Percentiles rank a stretch among this genome's conserved stretches.
Evolutionary conservation across 2,113 vertebrate genomes (phyloP).

Genomic region (Pomatostomus ruficeps): DNA sequence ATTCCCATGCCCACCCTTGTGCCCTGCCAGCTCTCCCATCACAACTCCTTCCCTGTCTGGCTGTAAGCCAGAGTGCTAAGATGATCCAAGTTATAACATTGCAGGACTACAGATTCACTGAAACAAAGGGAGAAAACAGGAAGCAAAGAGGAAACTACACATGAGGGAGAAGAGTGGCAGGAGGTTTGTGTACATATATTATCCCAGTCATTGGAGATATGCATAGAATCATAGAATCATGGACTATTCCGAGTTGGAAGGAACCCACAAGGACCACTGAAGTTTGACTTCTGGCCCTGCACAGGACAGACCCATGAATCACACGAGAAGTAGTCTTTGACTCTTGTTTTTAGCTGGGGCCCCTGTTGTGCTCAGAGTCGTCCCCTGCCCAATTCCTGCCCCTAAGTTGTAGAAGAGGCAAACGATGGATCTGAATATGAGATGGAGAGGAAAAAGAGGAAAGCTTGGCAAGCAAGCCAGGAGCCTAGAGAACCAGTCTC

Average conservation of each 20-base stretch:
- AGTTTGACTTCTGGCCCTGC: background rate
- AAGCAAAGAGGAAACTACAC: background rate
- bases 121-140: background rate
- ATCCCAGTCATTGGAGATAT: background rate
- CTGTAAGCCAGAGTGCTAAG: background rate
- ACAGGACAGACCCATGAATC: background rate
- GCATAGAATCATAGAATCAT: background rate
- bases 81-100: background rate
- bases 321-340: background rate
- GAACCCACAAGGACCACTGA: background rate
- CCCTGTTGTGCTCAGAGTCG: accelerated
- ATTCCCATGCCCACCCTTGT: accelerated
- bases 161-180: background rate
- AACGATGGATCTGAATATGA: background rate
- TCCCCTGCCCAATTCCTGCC: background rate
- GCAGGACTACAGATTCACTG: background rate
- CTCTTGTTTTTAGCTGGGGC: background rate
- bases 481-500: background rate
- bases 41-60: background rate
- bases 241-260: background rate
- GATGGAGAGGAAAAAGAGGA: background rate
- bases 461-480: background rate
- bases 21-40: background rate
- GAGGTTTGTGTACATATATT: background rate
- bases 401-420: background rate